Evolutionary conservation across 2,888 invertebrate species (phyloP), one percentile per base, ranked within the genome.

Genomic region (Pardosa pseudoannulata): DNA sequence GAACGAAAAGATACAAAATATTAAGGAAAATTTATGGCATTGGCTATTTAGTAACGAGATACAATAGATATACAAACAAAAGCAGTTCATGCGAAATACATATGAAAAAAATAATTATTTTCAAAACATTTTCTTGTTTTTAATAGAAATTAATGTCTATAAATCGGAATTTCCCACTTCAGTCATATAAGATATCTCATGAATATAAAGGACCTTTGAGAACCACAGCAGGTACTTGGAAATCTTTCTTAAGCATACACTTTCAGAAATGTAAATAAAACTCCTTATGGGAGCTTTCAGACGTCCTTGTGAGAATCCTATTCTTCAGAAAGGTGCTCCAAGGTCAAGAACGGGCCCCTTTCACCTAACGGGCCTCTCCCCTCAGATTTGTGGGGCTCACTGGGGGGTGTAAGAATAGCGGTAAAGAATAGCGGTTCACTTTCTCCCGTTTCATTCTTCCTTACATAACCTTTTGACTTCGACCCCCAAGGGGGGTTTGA

Each of bases 341-440:
- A 85, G 83, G 78, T 85, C 83, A 85, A 85, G 83, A 78, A 73
- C 83, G 73, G 39, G 39, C 39, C 72, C 78, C 41, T 83, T 76
- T 65, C 70, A 71, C 64, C 27, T 36, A 23, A 67, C 36, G 28
- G 27, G 62, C 23, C 16, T 46, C 31, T n/a, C 70, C 41, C 64
- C 36, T 39, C 19, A 64, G 13, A 3, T 23, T 3, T 56, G 23
- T 7, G 19, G 31, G 50, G 36, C 56, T 23, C 16, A 11, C 23
- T 56, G 36, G 74, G 81, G 68, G 41, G 31, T 29, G n/a, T 28
- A 32, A 62, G 16, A 23, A 23, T 19, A 23, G 23, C 23, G 56
- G 23, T 23, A 56, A 3, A 56, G 56, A 67, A 50, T 85, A 85
- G 72, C 83, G 83, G 83, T 79, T 85, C 71, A 70, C 81, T 81